Evolutionary conservation across 2,888 invertebrate species (phyloP).

Genomic region (Ametastegia equiseti): DNA sequence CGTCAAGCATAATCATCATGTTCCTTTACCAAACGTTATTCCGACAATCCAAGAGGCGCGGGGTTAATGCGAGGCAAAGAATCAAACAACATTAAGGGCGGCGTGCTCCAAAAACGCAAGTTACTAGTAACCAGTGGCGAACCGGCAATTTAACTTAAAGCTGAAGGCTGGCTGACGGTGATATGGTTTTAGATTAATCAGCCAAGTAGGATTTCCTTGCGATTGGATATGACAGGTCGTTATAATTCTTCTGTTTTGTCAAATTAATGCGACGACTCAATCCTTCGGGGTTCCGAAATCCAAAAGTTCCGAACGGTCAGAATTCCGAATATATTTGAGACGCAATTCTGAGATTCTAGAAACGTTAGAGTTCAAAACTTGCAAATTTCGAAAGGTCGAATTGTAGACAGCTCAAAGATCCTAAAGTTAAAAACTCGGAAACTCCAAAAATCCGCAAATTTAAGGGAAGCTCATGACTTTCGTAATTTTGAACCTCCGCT

Average conservation of each 20-base stretch:
- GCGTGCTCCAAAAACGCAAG: slow-evolving; percentile 9
- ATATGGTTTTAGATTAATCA: slow-evolving; percentile 33
- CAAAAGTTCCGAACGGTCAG: no score
- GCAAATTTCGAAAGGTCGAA: no score
- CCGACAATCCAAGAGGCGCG: slow-evolving; percentile 3
- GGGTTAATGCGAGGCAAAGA: neutral
- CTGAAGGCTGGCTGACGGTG: slow-evolving; percentile 9
- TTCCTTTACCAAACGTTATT: slow-evolving; percentile 16
- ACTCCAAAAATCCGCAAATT: no score
- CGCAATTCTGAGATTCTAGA: no score
- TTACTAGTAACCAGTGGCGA: slow-evolving; percentile 22
- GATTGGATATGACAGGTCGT: slow-evolving; percentile 5
- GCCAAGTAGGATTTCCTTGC: neutral
- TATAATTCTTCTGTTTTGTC: neutral
- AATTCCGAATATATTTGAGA: no score
- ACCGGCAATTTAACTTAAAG: slow-evolving; percentile 16
- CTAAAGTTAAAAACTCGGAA: no score
- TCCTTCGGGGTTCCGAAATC: no score
- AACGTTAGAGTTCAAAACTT: no score
- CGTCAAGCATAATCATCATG: slow-evolving; percentile 24
- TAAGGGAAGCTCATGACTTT: no score
- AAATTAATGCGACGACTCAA: neutral
- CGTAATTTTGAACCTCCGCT: no score
- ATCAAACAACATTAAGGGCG: slow-evolving; percentile 14
- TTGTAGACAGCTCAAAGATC: no score